Percentiles rank a stretch among this genome's conserved stretches.
phyloP scores from a whole-genome alignment of 2,888 invertebrate species.

The Calephelis perditalis region DNA sequence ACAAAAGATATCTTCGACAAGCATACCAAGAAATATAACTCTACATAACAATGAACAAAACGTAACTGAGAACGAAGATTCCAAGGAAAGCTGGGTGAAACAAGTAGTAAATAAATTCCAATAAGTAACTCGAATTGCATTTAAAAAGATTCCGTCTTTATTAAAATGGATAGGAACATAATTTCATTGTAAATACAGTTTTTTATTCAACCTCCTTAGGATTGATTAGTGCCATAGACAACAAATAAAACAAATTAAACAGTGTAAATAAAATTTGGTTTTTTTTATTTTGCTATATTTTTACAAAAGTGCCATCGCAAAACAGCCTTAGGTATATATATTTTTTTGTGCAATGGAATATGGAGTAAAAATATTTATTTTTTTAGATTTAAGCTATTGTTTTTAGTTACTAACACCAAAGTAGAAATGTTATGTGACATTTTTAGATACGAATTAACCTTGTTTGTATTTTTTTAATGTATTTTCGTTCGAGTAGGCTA shows the following conservation, averaged over 20 bases:
- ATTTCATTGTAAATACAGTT: conserved; percentile 53
- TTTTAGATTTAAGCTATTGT: conserved; percentile 51
- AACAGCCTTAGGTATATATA: conserved; percentile 30
- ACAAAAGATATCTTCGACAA: conserved; percentile 28
- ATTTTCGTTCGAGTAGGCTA: conserved; percentile 3
- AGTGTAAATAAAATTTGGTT: conserved; percentile 38
- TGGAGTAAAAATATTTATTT: conserved; percentile 59
- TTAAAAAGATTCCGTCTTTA: conserved; percentile 39
- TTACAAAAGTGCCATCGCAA: conserved; percentile 64
- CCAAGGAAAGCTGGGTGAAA: conserved; percentile 84
- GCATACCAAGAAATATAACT: conserved; percentile 11
- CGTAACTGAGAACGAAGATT: conserved; percentile 41
- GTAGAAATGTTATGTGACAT: conserved; percentile 49
- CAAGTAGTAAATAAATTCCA: conserved; percentile 86
- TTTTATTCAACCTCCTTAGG: conserved; percentile 46
- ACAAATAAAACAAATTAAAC: conserved; percentile 37
- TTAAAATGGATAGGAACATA: conserved; percentile 6
- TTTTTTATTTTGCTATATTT: conserved; percentile 59
- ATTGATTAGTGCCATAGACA: conserved; percentile 67
- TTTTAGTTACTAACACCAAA: conserved; percentile 74
- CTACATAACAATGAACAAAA: conserved; percentile 11
- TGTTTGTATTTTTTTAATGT: conserved; percentile 4
- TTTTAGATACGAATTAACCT: conserved; percentile 18
- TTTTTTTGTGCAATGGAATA: conserved; percentile 55
- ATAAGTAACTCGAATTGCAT: conserved; percentile 57